Evolutionary conservation across 2,797 vertebrate species (phyloP).

Genomic region (Labroides dimidiatus): DNA sequence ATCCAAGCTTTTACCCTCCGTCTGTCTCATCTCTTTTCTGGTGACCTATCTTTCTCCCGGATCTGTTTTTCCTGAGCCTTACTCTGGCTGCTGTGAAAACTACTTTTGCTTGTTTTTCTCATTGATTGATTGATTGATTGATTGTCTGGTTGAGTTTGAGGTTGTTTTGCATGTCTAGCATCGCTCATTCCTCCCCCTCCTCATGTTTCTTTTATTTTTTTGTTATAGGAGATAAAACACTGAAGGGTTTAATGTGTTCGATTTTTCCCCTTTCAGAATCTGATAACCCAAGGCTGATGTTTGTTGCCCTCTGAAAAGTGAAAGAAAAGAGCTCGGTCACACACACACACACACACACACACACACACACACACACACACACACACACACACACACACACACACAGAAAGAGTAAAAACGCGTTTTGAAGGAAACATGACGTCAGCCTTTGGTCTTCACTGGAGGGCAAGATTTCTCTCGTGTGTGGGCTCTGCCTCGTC

Average conservation of each 20-base stretch:
- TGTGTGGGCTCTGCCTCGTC: slow-evolving; percentile 59
- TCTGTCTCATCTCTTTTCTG: slow-evolving; percentile 38
- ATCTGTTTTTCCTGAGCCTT: slow-evolving; percentile 72
- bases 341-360: neutral
- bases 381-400: neutral
- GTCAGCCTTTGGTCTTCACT: slow-evolving; percentile 64
- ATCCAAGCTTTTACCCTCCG: slow-evolving; percentile 13
- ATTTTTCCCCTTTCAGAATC: slow-evolving; percentile 62
- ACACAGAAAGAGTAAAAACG: slow-evolving; percentile 7
- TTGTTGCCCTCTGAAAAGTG: slow-evolving; percentile 38
- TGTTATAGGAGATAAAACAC: slow-evolving; percentile 75
- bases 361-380: neutral
- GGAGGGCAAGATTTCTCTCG: slow-evolving; percentile 68
- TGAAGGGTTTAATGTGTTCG: slow-evolving; percentile 78
- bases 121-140: slow-evolving; percentile 58
- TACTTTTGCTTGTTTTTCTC: slow-evolving; percentile 52
- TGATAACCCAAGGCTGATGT: slow-evolving; percentile 57
- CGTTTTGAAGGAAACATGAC: slow-evolving; percentile 35
- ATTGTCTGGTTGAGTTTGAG: slow-evolving; percentile 72
- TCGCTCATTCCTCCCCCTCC: slow-evolving; percentile 38
- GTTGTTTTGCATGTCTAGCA: slow-evolving; percentile 75
- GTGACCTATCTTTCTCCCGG: slow-evolving; percentile 45
- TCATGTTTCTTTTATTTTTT: slow-evolving; percentile 21
- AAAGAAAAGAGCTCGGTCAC: no score
- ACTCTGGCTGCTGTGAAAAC: slow-evolving; percentile 69